A percentile compares a stretch with the other conserved stretches of the same genome.
Conservation (phyloP, 2,113 vertebrate species). For the Neodontobutis hainanensis region DNA sequence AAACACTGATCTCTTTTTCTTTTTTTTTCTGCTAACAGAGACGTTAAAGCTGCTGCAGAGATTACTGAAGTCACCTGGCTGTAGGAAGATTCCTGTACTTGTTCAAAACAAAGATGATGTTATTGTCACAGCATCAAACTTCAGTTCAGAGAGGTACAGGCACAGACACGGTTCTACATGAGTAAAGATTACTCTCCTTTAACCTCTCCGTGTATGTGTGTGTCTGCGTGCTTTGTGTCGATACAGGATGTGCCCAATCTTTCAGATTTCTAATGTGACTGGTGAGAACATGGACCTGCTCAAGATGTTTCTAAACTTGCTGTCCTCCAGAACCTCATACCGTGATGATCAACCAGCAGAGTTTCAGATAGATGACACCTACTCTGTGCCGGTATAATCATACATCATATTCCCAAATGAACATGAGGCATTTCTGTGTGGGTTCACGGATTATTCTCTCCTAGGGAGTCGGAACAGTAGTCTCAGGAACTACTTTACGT, state of each 20-base stretch:
- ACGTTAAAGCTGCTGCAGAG: conserved; percentile 96
- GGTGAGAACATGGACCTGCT: conserved; percentile 97
- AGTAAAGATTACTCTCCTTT: not conserved
- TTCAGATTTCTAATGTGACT: conserved; percentile 97
- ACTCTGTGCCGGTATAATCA: conserved; percentile 90
- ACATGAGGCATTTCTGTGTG: not conserved
- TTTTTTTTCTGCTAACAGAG: conserved; percentile 80
- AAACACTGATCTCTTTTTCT: conserved; percentile 7
- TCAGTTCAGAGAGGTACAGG: conserved; percentile 94
- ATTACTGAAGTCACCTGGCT: conserved; percentile 96
- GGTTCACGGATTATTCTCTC: not conserved
- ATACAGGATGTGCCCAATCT: conserved; percentile 97
- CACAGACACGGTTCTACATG: not conserved
- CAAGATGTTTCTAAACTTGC: conserved; percentile 98
- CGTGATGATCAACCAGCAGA: conserved; percentile 95
- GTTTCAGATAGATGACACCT: conserved; percentile 98
- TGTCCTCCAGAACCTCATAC: conserved; percentile 95
- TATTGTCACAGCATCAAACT: conserved; percentile 97
- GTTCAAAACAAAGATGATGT: conserved; percentile 98
- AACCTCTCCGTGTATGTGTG: not conserved
- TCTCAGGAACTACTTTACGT: conserved; percentile 94
- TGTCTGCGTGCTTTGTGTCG: conserved; percentile 1
- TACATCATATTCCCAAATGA: no score
- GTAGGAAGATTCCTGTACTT: conserved; percentile 96
- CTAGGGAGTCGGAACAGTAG: conserved; percentile 96